Base-by-base conservation (phyloP, 2,113 vertebrate species). In the Chionodraco myersi region DNA sequence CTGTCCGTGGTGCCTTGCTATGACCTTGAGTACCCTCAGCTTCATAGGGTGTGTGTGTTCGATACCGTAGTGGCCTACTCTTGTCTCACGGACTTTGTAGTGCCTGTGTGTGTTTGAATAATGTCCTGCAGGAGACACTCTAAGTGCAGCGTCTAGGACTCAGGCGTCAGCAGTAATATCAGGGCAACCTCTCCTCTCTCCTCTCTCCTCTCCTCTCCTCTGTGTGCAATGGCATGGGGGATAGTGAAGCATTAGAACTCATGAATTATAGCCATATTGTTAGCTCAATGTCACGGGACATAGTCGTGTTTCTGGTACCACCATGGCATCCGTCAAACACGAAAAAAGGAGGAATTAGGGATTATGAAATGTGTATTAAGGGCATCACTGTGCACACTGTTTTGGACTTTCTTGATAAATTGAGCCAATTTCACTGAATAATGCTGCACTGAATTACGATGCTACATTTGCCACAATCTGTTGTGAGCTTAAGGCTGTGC, bases 141-240 rank as follows among this genome's bases (percentile, higher is more conserved):
- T 94, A 91, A 92, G 93, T 93, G 91, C 91, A 90, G 85, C 34
- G 86, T 89, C 92, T 91, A 87, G 87, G 90, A 88, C 87, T 89
- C 82, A 80, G 91, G 94, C 91, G 89, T 94, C 93, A 90, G 93
- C 92, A 92, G 85, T 94, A 93, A 93, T 91, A 86, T 85, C 74
- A 77, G 88, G 86, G 90, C 86, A 82, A 80, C 79, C 86, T 89
- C 89, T 88, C 72, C 63, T 83, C 75, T 84, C 47, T 16, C 76
- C 82, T 66, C 36, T 30, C 26, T 21, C 21, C 26, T 26, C 36
- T 36, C 36, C 30, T 41, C 73, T 82, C 84, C 89, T 83, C 90
- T 80, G 80, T 89, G 85, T 82, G 82, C 90, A 90, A 64, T 66
- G 86, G 83, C 83, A 85, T 70, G 82, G 82, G 87, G 84, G 78